Conservation (phyloP, 2,797 vertebrate species). For the Discoglossus pictus region DNA sequence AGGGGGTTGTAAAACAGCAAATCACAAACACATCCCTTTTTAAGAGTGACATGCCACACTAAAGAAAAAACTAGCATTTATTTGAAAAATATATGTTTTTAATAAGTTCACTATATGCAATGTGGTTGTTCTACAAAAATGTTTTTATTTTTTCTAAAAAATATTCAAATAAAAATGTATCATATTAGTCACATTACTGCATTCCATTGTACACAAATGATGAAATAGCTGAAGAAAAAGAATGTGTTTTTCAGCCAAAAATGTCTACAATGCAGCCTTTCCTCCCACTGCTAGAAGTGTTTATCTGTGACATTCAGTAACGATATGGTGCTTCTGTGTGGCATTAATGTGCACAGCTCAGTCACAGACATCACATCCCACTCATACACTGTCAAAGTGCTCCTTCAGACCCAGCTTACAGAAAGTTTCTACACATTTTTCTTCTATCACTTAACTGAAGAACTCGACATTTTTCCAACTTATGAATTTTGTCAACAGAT, state of each 20-base stretch:
- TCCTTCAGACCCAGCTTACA: conserved; percentile 48
- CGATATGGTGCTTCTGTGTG: conserved; percentile 57
- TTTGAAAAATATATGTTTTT: too few relatives aligned
- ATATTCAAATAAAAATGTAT: too few relatives aligned
- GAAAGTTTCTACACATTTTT: conserved; percentile 15
- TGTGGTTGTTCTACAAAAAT: too few relatives aligned
- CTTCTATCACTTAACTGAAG: too few relatives aligned
- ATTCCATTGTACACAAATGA: conserved; percentile 22
- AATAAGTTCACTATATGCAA: too few relatives aligned
- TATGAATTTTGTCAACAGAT: conserved; percentile 18
- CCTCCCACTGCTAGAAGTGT: conserved; percentile 66
- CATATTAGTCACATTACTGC: conserved; percentile 15
- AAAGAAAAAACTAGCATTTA: too few relatives aligned
- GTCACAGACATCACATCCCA: conserved; percentile 58
- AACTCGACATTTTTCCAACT: too few relatives aligned
- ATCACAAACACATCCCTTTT: too few relatives aligned
- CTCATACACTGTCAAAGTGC: conserved; percentile 57
- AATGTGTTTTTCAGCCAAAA: conserved; percentile 64
- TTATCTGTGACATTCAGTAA: conserved; percentile 61
- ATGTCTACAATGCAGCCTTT: conserved; percentile 67
- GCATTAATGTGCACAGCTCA: conserved; percentile 60
- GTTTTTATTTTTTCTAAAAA: too few relatives aligned
- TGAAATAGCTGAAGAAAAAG: conserved; percentile 52
- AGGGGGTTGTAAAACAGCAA: too few relatives aligned
- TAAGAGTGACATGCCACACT: too few relatives aligned